These are phyloP conservation scores for Telmatochromis sp. DNA, from an alignment of 2,113 vertebrate genomes.

Conservation along the genomic window DNA sequence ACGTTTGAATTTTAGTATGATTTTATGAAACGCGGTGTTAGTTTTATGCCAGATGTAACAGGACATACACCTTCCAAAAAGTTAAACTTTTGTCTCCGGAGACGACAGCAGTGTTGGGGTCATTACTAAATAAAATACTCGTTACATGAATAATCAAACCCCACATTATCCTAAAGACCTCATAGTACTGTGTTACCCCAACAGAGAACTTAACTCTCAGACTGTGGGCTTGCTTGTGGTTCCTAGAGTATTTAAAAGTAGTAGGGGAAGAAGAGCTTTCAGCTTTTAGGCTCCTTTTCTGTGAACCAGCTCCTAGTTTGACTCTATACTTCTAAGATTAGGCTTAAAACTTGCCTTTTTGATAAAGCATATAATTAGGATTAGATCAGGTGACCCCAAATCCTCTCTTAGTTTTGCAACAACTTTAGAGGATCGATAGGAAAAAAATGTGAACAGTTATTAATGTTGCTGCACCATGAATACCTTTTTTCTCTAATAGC, in stretches of 20 bases:
- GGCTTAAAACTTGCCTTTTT: background rate
- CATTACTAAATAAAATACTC: background rate
- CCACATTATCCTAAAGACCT: background rate
- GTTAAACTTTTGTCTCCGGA: background rate
- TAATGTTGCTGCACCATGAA: background rate
- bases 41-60: background rate
- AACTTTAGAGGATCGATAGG: background rate
- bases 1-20: background rate
- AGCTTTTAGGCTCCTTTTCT: background rate
- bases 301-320: background rate
- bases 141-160: background rate
- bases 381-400: background rate
- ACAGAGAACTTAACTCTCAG: background rate
- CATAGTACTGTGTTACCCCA: background rate
- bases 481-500: background rate
- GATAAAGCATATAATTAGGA: background rate
- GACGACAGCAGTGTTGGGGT: background rate
- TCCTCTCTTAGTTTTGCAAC: accelerated
- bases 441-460: background rate
- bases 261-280: accelerated
- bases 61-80: background rate
- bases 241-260: background rate
- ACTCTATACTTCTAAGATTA: accelerated
- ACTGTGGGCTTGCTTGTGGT: background rate
- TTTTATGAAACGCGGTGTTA: accelerated